Evolutionary conservation across 2,888 invertebrate genomes (phyloP).

Genomic region (Ferrisia virgata): DNA sequence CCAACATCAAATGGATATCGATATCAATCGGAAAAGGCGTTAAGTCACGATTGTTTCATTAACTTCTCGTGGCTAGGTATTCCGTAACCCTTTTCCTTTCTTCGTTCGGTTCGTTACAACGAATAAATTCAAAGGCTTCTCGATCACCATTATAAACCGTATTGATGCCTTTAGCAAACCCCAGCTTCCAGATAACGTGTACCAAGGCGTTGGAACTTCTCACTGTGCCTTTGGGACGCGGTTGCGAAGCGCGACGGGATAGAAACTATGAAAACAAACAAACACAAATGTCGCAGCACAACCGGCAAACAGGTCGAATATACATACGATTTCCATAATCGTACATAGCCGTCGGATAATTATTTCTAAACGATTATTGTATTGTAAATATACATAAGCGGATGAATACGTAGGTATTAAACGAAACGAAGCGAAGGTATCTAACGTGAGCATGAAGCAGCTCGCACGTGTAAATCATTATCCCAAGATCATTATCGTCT

Average conservation of each 20-base stretch:
- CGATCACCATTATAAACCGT: too few relatives aligned
- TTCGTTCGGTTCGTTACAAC: not conserved
- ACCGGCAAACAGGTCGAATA: not conserved
- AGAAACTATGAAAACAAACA: not conserved
- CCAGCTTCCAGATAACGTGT: too few relatives aligned
- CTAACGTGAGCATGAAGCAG: not conserved
- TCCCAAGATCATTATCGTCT: not conserved
- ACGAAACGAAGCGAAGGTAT: too few relatives aligned
- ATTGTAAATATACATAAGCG: too few relatives aligned
- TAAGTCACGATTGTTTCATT: not conserved
- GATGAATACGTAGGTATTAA: too few relatives aligned
- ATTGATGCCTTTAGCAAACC: too few relatives aligned
- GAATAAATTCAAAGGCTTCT: not conserved
- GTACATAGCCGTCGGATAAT: not conserved
- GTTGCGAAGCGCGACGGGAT: not conserved
- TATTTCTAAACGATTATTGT: not conserved
- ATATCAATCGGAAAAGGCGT: conserved; percentile 3
- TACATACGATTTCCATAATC: not conserved
- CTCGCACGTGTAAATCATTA: not conserved
- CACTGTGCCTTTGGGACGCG: not conserved
- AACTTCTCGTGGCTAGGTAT: not conserved
- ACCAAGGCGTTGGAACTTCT: not conserved
- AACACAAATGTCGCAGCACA: too few relatives aligned
- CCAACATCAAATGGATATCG: too few relatives aligned
- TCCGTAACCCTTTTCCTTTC: not conserved